phyloP scores from a whole-genome alignment of 1,140 invertebrate species.

The Drosophila oshimai region DNA sequence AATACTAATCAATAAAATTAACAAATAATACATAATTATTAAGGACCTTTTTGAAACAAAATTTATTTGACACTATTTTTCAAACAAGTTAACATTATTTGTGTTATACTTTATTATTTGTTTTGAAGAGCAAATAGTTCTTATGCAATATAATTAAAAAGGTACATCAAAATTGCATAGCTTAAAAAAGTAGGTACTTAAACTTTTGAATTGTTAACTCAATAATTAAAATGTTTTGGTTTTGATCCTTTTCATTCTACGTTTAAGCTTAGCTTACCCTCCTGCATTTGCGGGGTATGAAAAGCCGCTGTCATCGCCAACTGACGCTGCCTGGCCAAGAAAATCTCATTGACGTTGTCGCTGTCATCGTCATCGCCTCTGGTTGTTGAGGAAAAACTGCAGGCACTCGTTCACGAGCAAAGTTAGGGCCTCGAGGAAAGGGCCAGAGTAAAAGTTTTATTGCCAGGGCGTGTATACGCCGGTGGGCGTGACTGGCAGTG shows the following conservation, averaged over 20 bases:
- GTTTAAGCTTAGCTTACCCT: not conserved
- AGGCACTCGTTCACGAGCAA: not conserved
- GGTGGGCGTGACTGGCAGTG: constrained; percentile 51
- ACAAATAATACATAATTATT: no score
- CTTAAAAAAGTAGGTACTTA: no score
- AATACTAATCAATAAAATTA: no score
- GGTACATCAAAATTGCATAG: no score
- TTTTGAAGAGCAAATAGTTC: no score
- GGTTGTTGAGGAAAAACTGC: constrained; percentile 17
- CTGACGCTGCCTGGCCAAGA: constrained; percentile 18
- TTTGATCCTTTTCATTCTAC: not conserved
- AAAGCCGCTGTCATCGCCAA: constrained; percentile 13
- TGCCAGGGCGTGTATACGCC: constrained; percentile 42
- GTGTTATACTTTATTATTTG: no score
- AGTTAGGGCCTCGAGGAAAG: constrained; percentile 14
- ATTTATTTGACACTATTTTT: no score
- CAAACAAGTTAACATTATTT: no score
- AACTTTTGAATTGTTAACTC: not conserved
- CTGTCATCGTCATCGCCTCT: constrained; percentile 8
- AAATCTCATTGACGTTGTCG: constrained; percentile 38
- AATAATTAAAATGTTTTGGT: not conserved
- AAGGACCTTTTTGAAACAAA: no score
- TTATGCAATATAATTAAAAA: no score
- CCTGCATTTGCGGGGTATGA: not conserved
- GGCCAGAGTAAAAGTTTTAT: constrained; percentile 56